Base-by-base conservation (phyloP, 2,113 vertebrate genomes). In the Panthera leo region DNA sequence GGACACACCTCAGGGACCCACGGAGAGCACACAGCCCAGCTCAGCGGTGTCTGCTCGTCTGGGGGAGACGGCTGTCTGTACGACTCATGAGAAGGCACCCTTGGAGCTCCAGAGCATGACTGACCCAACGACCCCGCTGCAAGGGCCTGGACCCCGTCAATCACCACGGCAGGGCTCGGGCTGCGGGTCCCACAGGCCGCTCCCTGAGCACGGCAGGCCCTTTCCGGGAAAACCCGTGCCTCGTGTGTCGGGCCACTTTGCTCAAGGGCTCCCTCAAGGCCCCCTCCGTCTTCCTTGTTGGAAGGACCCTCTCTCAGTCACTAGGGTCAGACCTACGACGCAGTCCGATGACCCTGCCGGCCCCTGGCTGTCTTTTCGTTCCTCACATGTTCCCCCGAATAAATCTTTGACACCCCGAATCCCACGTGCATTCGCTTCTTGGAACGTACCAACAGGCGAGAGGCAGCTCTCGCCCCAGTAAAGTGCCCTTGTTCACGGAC, bases 1-100 rank as follows among this genome's bases (percentile, higher is more conserved):
- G 36, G 53, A 65, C 25, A 5, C 13, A 0, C 34, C 5, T 0
- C 0, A 3, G 53, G 8, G 29, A 48, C 7, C 9, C 29, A 0
- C 13, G 27, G 58, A 1, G 68, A 21, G 21, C 12, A 12, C 36
- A 5, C 7, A 3, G 31, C 1, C 21, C 18, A 53, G 42, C 31
- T 36, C 23, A 42, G 67, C 2, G 19, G 39, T 18, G 23, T 42
- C 39, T 27, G 21, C 31, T 34, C 1, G 16, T 42, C 42, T 9
- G 18, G 9, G 5, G 36, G 53, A 0, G 61, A 14, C 8, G 10
- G 18, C 29, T 78, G 31, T 36, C 36, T 45, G 67, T 0, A 7
- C 21, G 70, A 23, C 63, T 58, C 70, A 10, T 19, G 9, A 10
- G 8, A 9, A 0, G 36, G 27, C 3, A 8, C 3, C 13, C n/a